Evolutionary conservation across 2,888 invertebrate genomes (phyloP), one percentile per base, ranked within the genome.

Genomic region (Pseudeuparius sepicola): DNA sequence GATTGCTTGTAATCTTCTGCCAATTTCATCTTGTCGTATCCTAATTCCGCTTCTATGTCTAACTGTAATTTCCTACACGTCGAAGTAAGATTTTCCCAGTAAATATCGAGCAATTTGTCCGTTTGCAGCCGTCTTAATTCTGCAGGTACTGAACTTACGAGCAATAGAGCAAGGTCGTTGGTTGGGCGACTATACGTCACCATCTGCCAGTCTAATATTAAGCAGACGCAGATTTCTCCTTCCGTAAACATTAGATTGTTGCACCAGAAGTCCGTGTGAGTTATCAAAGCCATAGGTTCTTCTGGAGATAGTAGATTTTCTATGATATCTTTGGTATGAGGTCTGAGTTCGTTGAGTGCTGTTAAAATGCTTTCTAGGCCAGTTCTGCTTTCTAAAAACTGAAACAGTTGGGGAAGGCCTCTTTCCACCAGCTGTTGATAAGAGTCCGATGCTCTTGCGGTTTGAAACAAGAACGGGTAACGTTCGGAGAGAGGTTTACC

Each of bases 171-270:
- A 5, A 85, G 68, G 54, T 85, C 85, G 56, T 84, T 84, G 55
- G 83, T 84, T 12, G 83, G 82, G 49, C 71, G 65, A 42, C 80
- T 80, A 42, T 80, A 73, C 2, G 81, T 82, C 28, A 84, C 80
- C 84, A 85, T 84, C 65, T 85, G 85, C 84, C 84, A 85, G 56
- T 85, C 84, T 25, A 85, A 61, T 29, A 83, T 78, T 34, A 75
- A 71, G 54, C 84, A 85, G 40, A 72, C 68, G 48, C 70, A 71
- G 11, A 58, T 57, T 23, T 57, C 57, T 17, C 57, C 58, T 38
- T 73, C 71, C 36, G 68, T 65, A 51, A 85, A 82, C 43, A 43
- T 43, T 4, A 43, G 26, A 32, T 43, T 43, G 31, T 43, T 43
- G 24, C 43, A 43, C 85, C 85, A 85, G 59, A 85, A 85, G 55